Base-by-base conservation (phyloP, 2,113 vertebrate species). In the Corythoichthys haematopterus region DNA sequence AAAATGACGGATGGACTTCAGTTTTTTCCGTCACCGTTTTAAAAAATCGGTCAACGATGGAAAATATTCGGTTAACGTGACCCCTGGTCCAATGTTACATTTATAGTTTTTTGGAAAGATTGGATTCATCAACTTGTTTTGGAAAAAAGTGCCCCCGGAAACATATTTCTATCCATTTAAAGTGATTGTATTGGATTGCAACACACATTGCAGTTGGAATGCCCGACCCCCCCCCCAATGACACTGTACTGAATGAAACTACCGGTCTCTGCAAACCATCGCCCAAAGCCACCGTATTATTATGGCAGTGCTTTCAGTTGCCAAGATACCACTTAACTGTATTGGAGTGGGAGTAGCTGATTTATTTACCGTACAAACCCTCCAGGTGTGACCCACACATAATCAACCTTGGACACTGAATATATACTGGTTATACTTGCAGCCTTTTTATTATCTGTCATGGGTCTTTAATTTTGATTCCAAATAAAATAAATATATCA, bases 311-410 rank as follows among this genome's bases (percentile, higher is more conserved):
- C 70, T 82, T 75, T 68, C 68, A 70, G 79, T 80, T 81, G 70
- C 75, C 75, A 79, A 66, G 64, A 71, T 77, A 82, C 77, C 76
- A 80, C 71, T 80, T 84, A 77, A 65, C 77, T 56, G 43, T 67
- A 77, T 63, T 64, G 40, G 28, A 36, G 55, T 52, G 38, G 45
- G 55, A 40, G 46, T 64, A 46, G 56, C 36, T 74, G 74, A 75
- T 66, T 75, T 71, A 80, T 78, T 53, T 64, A 65, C 63, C 55
- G 40, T 16, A 36, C 2, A 47, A 59, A 51, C 51, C 74, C 66
- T 69, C 20, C 57, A 69, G 76, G 50, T 68, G 60, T 65, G 50
- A 69, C 65, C 62, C 46, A 45, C 33, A 62, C 47, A 64, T n/a
- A 60, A 47, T 37, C 65, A 68, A 48, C 50, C 52, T 38, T 62